A percentile compares a stretch with the other conserved stretches of the same genome.
These are phyloP conservation scores for Pachliopta kotzebuea DNA, from an alignment of 2,888 invertebrate genomes.

Conservation along the genomic window DNA sequence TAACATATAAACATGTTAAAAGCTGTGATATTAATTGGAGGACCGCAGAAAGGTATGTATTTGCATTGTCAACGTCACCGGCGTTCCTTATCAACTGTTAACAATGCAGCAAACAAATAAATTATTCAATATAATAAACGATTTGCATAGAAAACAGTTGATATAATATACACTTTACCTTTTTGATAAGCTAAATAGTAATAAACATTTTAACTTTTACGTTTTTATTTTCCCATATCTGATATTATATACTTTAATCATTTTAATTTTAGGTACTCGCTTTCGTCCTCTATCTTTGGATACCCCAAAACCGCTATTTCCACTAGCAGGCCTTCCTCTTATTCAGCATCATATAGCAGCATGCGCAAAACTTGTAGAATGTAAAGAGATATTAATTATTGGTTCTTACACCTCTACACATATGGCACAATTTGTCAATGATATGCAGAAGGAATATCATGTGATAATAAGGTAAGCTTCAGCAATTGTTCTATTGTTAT, in stretches of 20 bases:
- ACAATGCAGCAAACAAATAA: conserved; percentile 7
- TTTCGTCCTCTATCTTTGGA: conserved; percentile 98
- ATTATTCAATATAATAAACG: neutral
- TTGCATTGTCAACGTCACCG: conserved; percentile 48
- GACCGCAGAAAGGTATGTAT: conserved; percentile 92
- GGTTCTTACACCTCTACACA: conserved; percentile 94
- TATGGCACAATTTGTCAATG: conserved; percentile 91
- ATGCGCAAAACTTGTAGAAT: conserved; percentile 86
- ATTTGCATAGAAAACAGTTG: too few relatives aligned
- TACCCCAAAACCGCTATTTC: conserved; percentile 98
- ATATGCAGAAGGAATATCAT: conserved; percentile 91
- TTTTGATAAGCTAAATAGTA: too few relatives aligned
- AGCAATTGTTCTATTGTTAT: too few relatives aligned
- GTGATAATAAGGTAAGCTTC: conserved; percentile 85
- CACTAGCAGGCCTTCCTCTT: conserved; percentile 96
- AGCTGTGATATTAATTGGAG: conserved; percentile 95
- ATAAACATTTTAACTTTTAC: too few relatives aligned
- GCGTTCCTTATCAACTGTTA: conserved; percentile 32
- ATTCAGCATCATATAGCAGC: conserved; percentile 99
- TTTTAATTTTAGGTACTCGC: conserved; percentile 87
- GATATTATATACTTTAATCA: neutral
- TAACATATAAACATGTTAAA: conserved; percentile 81
- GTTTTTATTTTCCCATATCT: too few relatives aligned
- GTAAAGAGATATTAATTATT: conserved; percentile 95
- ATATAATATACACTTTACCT: too few relatives aligned